Evolutionary conservation across 2,113 vertebrate species (phyloP), one percentile per base, ranked within the genome.

Genomic region (Daphoenositta chrysoptera): DNA sequence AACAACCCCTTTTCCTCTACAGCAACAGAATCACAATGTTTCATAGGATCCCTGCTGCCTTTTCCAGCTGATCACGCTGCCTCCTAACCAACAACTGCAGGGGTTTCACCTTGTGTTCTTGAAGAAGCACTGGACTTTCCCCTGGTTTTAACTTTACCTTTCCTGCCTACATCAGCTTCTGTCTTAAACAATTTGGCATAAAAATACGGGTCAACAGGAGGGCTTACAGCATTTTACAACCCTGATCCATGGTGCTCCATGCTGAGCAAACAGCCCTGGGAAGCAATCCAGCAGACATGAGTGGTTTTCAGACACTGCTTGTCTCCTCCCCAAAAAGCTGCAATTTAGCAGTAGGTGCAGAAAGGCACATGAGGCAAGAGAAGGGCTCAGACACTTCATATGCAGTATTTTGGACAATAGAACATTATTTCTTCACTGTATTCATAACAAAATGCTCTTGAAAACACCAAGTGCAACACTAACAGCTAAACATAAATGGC

Each of bases 211-310:
- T 40, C 70, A 94, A 58, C 21, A 58, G 57, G 57, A 93, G 21
- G 40, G n/a, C 54, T 76, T 60, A 76, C 37, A 89, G 78, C 69
- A 45, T 72, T 87, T 89, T 51, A 30, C 2, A 10, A 4, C 54
- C 35, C 30, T 1, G 11, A 87, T 79, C 50, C 35, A 23, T 13
- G 2, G 18, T 2, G 21, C 50, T 69, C 21, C 73, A 9, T 13
- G 66, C 81, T 88, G 70, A 94, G 87, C 54, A 77, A 91, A 91
- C 84, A 81, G 64, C 53, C 24, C 60, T n/a, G 63, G n/a, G 47
- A 93, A 91, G 58, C 21, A 75, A 80, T 77, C 48, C 82, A 88
- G 78, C 50, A 93, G 91, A 69, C 4, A 3, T 2, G 30, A 51
- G 23, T n/a, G 70, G 47, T 91, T 69, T 89, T 50, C 51, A 87